Percentiles rank a stretch among this genome's conserved stretches.
phyloP scores from a whole-genome alignment of 2,113 vertebrate species.

The Macaca nemestrina region DNA sequence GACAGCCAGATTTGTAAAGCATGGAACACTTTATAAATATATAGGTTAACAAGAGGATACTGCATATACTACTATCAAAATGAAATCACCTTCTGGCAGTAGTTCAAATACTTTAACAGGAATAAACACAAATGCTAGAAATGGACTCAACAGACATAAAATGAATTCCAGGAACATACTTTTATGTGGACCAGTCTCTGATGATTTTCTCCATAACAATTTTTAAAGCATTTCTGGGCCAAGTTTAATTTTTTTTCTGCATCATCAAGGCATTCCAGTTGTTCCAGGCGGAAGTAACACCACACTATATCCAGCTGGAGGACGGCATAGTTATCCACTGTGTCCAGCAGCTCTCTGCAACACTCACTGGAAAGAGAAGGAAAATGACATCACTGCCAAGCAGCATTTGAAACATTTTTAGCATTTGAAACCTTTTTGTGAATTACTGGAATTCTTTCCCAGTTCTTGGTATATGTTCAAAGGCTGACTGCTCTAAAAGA shows the following conservation, averaged over 20 bases:
- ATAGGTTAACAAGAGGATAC: accelerated
- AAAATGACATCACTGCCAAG: accelerated
- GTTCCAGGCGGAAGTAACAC: slow-evolving; percentile 92
- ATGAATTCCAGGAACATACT: slow-evolving; percentile 77
- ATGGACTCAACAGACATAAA: background rate
- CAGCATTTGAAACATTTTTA: no score
- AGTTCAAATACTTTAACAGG: background rate
- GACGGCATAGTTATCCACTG: slow-evolving; percentile 95
- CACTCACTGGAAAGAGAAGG: slow-evolving; percentile 86
- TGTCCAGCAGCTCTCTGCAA: slow-evolving; percentile 87
- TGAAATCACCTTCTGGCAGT: background rate
- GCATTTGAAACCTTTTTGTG: accelerated
- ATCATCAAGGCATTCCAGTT: slow-evolving; percentile 92
- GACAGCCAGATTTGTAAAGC: background rate
- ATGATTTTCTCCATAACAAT: slow-evolving; percentile 92
- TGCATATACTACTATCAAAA: background rate
- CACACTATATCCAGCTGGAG: slow-evolving; percentile 98
- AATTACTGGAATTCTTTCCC: background rate
- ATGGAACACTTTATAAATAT: background rate
- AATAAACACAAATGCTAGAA: background rate
- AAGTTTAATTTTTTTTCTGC: slow-evolving; percentile 87
- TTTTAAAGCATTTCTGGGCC: slow-evolving; percentile 92
- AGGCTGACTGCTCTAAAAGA: background rate
- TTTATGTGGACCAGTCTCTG: slow-evolving; percentile 94
- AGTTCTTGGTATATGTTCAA: background rate